Evolutionary conservation across 2,113 vertebrate species (phyloP).

Genomic region (Hyaena hyaena): DNA sequence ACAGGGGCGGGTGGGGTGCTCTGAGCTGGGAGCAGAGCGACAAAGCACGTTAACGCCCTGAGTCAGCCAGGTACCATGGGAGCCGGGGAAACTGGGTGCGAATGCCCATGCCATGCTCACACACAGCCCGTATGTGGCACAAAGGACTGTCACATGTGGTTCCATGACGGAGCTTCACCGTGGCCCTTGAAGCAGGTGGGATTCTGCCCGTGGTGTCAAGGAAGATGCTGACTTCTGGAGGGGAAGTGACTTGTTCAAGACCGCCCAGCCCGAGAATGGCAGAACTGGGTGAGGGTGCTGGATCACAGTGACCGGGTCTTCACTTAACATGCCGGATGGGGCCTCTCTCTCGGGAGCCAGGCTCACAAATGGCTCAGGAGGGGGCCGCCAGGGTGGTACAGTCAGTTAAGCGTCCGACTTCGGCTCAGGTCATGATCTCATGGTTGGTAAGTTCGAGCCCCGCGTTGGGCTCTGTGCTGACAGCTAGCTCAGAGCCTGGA

Average conservation of each 20-base stretch:
- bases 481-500: too few relatives aligned
- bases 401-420: too few relatives aligned
- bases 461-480: too few relatives aligned
- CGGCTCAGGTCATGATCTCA: too few relatives aligned
- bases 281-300: not conserved
- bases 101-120: not conserved
- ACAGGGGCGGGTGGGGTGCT: not conserved
- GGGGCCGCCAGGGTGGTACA: too few relatives aligned
- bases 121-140: accelerated
- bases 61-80: conserved; percentile 18
- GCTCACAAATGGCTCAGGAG: not conserved
- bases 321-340: too few relatives aligned
- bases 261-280: not conserved
- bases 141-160: not conserved
- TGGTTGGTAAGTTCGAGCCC: too few relatives aligned
- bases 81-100: not conserved
- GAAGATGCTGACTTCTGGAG: not conserved
- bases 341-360: not conserved
- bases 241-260: not conserved
- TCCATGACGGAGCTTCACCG: not conserved
- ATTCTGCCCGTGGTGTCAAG: not conserved
- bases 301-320: not conserved
- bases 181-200: not conserved
- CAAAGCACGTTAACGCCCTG: not conserved
- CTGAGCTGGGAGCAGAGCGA: not conserved